Conservation (phyloP, 2,888 invertebrate genomes). For the Chrysopilus asiliformis region DNA sequence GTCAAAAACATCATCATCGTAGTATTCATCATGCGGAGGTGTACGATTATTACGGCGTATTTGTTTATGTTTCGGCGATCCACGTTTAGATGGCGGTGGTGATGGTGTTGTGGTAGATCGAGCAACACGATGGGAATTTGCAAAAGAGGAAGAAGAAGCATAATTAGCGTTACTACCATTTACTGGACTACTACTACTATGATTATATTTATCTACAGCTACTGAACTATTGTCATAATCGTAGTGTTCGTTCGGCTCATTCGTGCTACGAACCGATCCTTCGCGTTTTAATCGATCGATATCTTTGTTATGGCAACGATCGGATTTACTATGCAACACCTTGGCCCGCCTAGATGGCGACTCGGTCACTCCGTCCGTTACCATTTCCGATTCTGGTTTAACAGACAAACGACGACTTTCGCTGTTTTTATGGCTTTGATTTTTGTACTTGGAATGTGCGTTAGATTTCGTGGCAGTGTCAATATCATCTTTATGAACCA, state of each 20-base stretch:
- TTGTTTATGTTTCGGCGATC: conserved; percentile 28
- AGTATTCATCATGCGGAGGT: conserved; percentile 23
- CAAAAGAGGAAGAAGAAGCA: conserved; percentile 48
- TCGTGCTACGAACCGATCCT: no score
- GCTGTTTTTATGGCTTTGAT: no score
- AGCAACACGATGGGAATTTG: conserved; percentile 35
- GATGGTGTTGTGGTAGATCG: conserved; percentile 24
- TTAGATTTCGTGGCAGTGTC: no score
- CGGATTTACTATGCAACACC: no score
- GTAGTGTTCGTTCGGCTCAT: no score
- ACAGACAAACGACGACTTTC: no score
- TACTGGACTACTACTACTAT: conserved; percentile 36
- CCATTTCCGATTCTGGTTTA: no score
- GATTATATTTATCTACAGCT: background rate
- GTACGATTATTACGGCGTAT: conserved; percentile 17
- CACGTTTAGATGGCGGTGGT: conserved; percentile 22
- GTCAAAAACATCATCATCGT: conserved; percentile 19
- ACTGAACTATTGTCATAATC: background rate
- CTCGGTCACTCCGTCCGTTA: no score
- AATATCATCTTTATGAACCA: no score
- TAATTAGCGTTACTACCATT: conserved; percentile 46
- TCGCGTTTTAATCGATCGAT: no score
- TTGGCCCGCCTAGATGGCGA: no score
- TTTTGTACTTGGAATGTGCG: background rate
- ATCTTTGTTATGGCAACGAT: no score